phyloP scores from a whole-genome alignment of 2,888 invertebrate species.

The Acholoe squamosa region DNA sequence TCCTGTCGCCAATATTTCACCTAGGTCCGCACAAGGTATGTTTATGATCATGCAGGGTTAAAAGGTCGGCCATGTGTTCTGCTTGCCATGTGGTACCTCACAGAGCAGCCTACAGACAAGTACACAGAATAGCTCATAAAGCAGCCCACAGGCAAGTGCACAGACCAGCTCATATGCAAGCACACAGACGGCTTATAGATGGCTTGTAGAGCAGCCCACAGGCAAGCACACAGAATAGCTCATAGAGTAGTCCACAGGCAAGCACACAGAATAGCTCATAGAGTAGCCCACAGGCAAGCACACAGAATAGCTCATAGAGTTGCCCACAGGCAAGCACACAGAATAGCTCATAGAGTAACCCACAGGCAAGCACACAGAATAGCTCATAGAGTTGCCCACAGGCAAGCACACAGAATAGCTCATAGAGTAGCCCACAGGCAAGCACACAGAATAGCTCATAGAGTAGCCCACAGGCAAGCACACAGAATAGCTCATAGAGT shows the following conservation, averaged over 20 bases:
- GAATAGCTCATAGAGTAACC: neutral
- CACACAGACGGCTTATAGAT: neutral
- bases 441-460: neutral
- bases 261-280: neutral
- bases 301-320: neutral
- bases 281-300: neutral
- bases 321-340: neutral
- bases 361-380: neutral
- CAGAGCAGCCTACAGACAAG: neutral
- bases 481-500: too few relatives aligned
- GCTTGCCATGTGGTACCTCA: neutral
- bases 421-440: neutral
- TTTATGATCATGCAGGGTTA: slow-evolving; percentile 26
- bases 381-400: neutral
- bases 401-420: neutral
- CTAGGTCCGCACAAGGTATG: neutral
- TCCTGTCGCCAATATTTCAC: slow-evolving; percentile 21
- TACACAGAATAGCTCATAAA: neutral
- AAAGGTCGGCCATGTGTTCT: slow-evolving; percentile 30
- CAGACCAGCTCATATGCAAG: neutral
- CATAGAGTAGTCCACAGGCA: neutral
- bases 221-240: neutral
- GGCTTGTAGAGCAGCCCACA: neutral
- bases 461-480: neutral
- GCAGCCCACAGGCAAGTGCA: neutral